A percentile compares a stretch with the other conserved stretches of the same genome.
Conservation (phyloP, 1,140 invertebrate species). For the Drosophila bocqueti region DNA sequence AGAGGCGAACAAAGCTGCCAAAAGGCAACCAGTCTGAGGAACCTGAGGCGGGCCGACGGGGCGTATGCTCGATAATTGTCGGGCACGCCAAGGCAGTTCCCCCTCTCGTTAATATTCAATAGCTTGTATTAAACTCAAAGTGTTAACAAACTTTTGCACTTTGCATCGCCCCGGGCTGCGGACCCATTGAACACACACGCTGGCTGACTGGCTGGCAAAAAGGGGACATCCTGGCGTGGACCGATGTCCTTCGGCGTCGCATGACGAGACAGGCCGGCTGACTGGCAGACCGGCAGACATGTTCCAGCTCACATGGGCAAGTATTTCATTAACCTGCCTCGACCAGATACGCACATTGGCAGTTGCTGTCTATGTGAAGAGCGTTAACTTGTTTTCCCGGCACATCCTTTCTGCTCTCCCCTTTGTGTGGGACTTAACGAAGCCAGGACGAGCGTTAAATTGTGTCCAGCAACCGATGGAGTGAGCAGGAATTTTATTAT, state of each 20-base stretch:
- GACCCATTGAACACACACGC: conserved; percentile 15
- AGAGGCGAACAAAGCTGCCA: conserved; percentile 9
- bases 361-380: conserved; percentile 60
- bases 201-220: conserved; percentile 2
- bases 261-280: conserved; percentile 26
- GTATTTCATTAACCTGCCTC: conserved; percentile 81
- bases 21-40: conserved; percentile 11
- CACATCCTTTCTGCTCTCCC: conserved; percentile 10
- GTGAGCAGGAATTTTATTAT: conserved; percentile 68
- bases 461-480: conserved; percentile 34
- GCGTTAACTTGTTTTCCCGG: conserved; percentile 63
- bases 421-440: conserved; percentile 22
- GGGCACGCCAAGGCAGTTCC: not conserved
- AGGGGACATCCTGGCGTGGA: conserved; percentile 15
- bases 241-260: conserved; percentile 30
- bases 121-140: conserved; percentile 54
- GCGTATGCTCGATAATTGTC: conserved; percentile 46
- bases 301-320: conserved; percentile 53
- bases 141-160: conserved; percentile 68
- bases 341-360: conserved; percentile 69
- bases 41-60: conserved; percentile 7
- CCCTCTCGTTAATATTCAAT: conserved; percentile 45
- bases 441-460: conserved; percentile 36
- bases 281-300: conserved; percentile 30
- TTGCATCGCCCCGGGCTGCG: conserved; percentile 35